A percentile compares a stretch with the other conserved stretches of the same genome.
Conservation (phyloP, 64 coral and sea anemone species). For the Montipora capricornis region DNA sequence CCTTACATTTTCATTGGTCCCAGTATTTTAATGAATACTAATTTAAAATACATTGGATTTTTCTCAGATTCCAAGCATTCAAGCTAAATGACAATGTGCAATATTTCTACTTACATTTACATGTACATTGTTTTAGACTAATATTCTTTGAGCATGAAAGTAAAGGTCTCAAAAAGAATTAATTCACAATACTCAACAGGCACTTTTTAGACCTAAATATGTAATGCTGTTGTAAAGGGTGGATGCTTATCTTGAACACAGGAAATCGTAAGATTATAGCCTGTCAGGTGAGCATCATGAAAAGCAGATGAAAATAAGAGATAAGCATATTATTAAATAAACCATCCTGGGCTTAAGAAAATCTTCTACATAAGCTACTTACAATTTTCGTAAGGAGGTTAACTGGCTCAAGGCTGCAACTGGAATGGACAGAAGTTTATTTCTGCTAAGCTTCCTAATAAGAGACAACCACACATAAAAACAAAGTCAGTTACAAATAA, state of each 20-base stretch:
- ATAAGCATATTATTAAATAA: constrained; percentile 39
- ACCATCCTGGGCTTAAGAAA: not conserved
- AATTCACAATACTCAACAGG: too few species aligned
- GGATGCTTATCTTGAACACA: not conserved
- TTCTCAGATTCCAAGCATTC: too few species aligned
- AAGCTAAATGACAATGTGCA: too few species aligned
- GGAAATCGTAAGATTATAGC: not conserved
- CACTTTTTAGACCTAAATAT: not conserved
- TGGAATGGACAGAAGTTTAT: constrained; percentile 50
- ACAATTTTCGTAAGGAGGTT: constrained; percentile 59
- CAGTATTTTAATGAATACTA: too few species aligned
- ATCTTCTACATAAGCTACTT: constrained; percentile 31
- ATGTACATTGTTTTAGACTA: too few species aligned
- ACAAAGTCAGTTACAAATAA: not conserved
- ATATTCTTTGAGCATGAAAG: too few species aligned
- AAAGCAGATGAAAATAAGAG: not conserved
- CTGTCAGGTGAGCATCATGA: not conserved
- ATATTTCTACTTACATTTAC: too few species aligned
- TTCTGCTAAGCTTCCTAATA: constrained; percentile 56
- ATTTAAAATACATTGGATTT: too few species aligned
- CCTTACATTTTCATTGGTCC: too few species aligned
- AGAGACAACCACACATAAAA: not conserved
- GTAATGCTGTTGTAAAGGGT: not conserved
- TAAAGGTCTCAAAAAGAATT: too few species aligned
- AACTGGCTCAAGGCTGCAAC: constrained; percentile 33